Percentiles rank a stretch among this genome's conserved stretches.
Evolutionary conservation across 2,888 invertebrate genomes (phyloP).

Genomic region (Homarus gammarus): DNA sequence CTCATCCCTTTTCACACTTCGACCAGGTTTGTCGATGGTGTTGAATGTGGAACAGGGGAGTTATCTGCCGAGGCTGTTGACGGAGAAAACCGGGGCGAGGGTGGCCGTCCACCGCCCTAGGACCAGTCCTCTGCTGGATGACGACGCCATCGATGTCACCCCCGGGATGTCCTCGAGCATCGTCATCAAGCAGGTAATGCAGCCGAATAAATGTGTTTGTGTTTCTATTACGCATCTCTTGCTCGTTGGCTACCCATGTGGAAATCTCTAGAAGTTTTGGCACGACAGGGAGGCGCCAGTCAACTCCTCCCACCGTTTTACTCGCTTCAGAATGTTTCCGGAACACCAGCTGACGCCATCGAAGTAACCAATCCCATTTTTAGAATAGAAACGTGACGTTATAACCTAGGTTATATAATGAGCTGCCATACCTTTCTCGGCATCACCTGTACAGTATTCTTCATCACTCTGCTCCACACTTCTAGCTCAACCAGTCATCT

Average conservation of each 20-base stretch:
- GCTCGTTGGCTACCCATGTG: not conserved
- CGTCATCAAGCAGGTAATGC: slow-evolving; percentile 28
- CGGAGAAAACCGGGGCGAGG: slow-evolving; percentile 46
- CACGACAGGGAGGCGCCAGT: no score
- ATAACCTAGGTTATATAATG: no score
- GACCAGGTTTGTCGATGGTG: slow-evolving; percentile 38
- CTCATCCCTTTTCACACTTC: not conserved
- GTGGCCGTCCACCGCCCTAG: slow-evolving; percentile 34
- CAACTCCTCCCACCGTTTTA: no score
- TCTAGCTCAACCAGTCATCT: no score
- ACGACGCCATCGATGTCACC: slow-evolving; percentile 32
- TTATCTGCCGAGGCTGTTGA: slow-evolving; percentile 50
- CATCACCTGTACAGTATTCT: no score
- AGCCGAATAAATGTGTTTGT: not conserved
- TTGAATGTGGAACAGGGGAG: slow-evolving; percentile 13
- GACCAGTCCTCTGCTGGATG: slow-evolving; percentile 8
- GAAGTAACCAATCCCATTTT: no score
- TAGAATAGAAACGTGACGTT: no score
- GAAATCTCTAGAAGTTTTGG: no score
- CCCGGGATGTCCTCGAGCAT: slow-evolving; percentile 36
- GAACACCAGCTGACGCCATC: no score
- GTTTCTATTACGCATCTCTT: not conserved
- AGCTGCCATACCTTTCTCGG: no score
- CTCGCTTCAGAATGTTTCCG: no score
- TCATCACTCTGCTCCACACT: no score